Conservation (phyloP, 2,113 vertebrate genomes). For the Rhizomys pruinosus region DNA sequence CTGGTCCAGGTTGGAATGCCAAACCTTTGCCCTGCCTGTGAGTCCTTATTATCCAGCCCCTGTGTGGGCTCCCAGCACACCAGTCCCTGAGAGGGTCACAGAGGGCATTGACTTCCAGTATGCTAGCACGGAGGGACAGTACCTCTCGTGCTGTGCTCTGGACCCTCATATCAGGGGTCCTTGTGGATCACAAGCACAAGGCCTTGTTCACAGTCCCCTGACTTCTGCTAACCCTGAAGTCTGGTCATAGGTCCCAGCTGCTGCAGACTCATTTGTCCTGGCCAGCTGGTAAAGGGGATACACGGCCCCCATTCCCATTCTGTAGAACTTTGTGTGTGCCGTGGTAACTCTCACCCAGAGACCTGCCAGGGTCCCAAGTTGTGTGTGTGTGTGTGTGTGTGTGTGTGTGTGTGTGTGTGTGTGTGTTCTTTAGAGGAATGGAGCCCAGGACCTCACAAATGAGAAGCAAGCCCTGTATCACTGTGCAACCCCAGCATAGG, state of each 20-base stretch:
- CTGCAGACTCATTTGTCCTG: not conserved
- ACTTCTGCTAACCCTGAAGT: not conserved
- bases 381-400: no score
- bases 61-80: rapidly evolving
- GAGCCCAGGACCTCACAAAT: not conserved
- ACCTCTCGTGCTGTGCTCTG: rapidly evolving
- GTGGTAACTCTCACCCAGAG: rapidly evolving
- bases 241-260: no score
- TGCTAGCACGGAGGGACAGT: rapidly evolving
- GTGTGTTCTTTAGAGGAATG: not conserved
- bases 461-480: not conserved
- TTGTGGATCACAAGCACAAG: not conserved
- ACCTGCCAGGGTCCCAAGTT: no score
- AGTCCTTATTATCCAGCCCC: no score
- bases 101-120: rapidly evolving
- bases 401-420: no score
- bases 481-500: not conserved
- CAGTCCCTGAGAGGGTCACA: not conserved
- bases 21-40: not conserved
- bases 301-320: not conserved
- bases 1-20: not conserved
- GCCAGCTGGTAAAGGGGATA: not conserved
- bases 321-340: not conserved
- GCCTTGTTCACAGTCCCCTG: not conserved
- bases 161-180: no score